Percentiles rank a stretch among this genome's conserved stretches.
Conservation (phyloP, 2,888 invertebrate species). For the Parelbella ahira region DNA sequence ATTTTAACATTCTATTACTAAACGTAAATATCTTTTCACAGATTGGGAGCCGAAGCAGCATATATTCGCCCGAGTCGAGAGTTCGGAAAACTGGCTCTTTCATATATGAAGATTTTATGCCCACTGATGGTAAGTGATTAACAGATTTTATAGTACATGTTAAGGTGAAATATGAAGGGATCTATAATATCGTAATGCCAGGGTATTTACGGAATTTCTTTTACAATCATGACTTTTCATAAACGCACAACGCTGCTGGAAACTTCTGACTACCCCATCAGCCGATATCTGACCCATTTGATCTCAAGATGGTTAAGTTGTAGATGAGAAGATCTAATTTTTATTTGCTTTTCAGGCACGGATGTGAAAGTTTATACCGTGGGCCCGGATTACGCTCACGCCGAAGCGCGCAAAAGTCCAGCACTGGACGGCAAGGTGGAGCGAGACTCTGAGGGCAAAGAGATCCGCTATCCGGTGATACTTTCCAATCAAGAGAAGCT, state of each 20-base stretch:
- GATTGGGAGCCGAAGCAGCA: slow-evolving; percentile 99
- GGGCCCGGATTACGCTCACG: slow-evolving; percentile 99
- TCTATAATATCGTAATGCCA: too few species aligned
- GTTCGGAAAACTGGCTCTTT: slow-evolving; percentile 98
- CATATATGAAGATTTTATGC: slow-evolving; percentile 99
- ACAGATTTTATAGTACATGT: too few species aligned
- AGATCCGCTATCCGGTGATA: slow-evolving; percentile 99
- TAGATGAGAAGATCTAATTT: too few species aligned
- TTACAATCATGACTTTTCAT: too few species aligned
- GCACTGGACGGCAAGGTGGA: slow-evolving; percentile 99
- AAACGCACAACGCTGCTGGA: too few species aligned
- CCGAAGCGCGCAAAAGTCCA: slow-evolving; percentile 99
- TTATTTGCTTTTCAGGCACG: slow-evolving; percentile 81
- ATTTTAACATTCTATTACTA: too few species aligned
- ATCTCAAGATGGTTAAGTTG: too few species aligned
- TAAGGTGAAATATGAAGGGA: too few species aligned
- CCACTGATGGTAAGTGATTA: slow-evolving; percentile 98
- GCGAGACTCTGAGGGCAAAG: slow-evolving; percentile 97
- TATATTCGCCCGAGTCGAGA: slow-evolving; percentile 97
- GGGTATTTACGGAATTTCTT: too few species aligned
- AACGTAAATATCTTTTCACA: slow-evolving; percentile 59
- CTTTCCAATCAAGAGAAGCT: slow-evolving; percentile 98
- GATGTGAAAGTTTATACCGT: slow-evolving; percentile 97
- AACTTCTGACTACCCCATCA: too few species aligned
- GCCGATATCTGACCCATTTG: too few species aligned